These are phyloP conservation scores for Corythucha ciliata DNA, from an alignment of 2,888 invertebrate genomes.

Conservation along the genomic window DNA sequence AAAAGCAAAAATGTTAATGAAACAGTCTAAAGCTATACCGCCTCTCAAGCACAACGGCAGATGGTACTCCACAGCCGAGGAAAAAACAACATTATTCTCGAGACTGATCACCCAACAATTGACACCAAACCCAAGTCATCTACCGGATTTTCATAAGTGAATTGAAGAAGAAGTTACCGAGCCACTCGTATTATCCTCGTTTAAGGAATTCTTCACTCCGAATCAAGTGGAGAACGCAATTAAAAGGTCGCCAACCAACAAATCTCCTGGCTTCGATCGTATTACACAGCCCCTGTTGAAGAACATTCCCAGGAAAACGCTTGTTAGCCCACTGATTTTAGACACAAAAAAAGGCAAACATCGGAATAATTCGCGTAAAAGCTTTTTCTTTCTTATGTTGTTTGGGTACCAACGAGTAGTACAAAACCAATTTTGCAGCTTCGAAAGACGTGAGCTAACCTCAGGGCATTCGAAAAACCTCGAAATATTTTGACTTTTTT, in stretches of 20 bases:
- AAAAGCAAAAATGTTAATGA: background rate
- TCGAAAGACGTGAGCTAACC: too few species aligned
- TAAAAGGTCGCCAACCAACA: constrained; percentile 16
- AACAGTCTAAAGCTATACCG: background rate
- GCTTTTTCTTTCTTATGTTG: too few species aligned
- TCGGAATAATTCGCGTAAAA: too few species aligned
- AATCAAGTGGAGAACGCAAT: too few species aligned
- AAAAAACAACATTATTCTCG: constrained; percentile 6
- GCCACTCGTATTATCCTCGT: constrained; percentile 1
- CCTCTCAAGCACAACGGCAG: background rate
- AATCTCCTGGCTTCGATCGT: constrained; percentile 10
- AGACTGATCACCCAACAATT: background rate
- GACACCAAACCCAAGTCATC: constrained; percentile 7
- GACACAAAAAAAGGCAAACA: too few species aligned
- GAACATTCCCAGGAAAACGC: constrained; percentile 4
- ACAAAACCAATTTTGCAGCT: too few species aligned
- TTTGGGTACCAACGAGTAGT: too few species aligned
- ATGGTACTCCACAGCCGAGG: constrained; percentile 12
- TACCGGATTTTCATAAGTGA: constrained; percentile 9
- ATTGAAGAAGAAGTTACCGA: background rate
- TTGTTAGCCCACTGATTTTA: too few species aligned
- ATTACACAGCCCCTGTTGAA: constrained; percentile 15
- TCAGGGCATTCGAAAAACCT: too few species aligned
- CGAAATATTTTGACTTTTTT: too few species aligned
- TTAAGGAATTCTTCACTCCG: constrained; percentile 10